Conservation (phyloP, 2,888 invertebrate species). For the Eledona agricola region DNA sequence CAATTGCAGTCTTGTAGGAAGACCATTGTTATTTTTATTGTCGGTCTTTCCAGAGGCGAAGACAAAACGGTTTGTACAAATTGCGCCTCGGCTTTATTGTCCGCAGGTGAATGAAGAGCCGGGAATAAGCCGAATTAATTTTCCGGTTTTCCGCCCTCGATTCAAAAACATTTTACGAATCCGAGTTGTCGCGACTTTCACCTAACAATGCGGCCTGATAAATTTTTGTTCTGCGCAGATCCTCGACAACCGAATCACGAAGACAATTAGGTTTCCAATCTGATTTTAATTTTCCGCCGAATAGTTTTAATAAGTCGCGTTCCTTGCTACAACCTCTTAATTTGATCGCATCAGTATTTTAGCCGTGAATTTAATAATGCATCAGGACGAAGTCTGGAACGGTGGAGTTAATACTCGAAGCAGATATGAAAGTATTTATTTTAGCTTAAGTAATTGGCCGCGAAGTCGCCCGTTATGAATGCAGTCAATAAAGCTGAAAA, state of each 20-base stretch:
- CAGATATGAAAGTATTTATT: neutral
- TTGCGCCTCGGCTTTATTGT: constrained; percentile 8
- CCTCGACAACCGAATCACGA: neutral
- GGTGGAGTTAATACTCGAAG: constrained; percentile 6
- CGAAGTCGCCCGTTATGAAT: no score
- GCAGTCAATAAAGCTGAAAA: no score
- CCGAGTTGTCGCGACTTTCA: neutral
- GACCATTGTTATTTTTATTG: constrained; percentile 24
- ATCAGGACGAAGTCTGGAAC: constrained; percentile 8
- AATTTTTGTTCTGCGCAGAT: no score
- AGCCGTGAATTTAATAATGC: constrained; percentile 13
- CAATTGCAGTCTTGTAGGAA: constrained; percentile 13
- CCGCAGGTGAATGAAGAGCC: neutral
- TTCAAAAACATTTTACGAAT: neutral
- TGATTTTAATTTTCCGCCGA: constrained; percentile 11
- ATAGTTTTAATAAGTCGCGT: constrained; percentile 10
- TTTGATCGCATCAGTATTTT: constrained; percentile 6
- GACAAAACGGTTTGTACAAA: constrained; percentile 18
- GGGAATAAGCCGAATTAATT: constrained; percentile 8
- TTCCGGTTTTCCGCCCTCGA: no score
- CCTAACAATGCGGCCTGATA: neutral
- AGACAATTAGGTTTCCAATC: constrained; percentile 11
- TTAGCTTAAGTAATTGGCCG: no score
- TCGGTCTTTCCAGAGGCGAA: constrained; percentile 3
- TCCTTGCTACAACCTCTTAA: neutral